Percentiles rank a stretch among this genome's conserved stretches.
These are phyloP conservation scores for Scaptomyza montana DNA, from an alignment of 1,140 invertebrate species.

Conservation along the genomic window DNA sequence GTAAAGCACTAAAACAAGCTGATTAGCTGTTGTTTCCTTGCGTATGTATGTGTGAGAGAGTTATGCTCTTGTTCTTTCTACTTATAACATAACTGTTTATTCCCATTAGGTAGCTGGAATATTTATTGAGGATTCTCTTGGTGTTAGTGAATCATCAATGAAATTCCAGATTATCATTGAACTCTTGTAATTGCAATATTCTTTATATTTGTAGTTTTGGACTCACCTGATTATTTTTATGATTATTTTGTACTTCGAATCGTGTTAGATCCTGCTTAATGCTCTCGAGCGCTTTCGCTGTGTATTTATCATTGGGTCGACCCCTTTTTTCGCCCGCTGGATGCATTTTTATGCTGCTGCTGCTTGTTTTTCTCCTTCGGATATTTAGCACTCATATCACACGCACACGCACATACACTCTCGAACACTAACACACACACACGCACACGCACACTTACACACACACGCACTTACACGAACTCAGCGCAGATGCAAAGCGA, in stretches of 20 bases:
- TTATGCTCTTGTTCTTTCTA: conserved; percentile 14
- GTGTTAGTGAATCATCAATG: conserved; percentile 45
- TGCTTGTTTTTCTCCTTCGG: conserved; percentile 63
- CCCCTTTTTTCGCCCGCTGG: conserved; percentile 84
- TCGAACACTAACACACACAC: conserved; percentile 30
- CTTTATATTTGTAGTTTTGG: background rate
- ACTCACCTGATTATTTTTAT: conserved; percentile 81
- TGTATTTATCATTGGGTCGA: conserved; percentile 83
- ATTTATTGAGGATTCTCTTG: conserved; percentile 21
- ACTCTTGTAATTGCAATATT: background rate
- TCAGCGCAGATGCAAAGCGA: no score
- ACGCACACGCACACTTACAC: conserved; percentile 15
- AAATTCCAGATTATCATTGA: conserved; percentile 14
- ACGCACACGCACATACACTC: conserved; percentile 61
- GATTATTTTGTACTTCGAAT: conserved; percentile 83
- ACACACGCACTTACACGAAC: conserved; percentile 4
- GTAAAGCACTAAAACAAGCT: conserved; percentile 53
- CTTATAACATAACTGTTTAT: conserved; percentile 20
- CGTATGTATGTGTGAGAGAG: conserved; percentile 19
- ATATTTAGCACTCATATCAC: conserved; percentile 82
- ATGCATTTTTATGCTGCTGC: conserved; percentile 73
- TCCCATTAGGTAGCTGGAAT: conserved; percentile 6
- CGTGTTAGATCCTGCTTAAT: conserved; percentile 83
- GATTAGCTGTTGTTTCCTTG: conserved; percentile 37
- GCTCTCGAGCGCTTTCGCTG: conserved; percentile 80